Evolutionary conservation across 2,888 invertebrate genomes (phyloP).

Genomic region (Lysandra coridon): DNA sequence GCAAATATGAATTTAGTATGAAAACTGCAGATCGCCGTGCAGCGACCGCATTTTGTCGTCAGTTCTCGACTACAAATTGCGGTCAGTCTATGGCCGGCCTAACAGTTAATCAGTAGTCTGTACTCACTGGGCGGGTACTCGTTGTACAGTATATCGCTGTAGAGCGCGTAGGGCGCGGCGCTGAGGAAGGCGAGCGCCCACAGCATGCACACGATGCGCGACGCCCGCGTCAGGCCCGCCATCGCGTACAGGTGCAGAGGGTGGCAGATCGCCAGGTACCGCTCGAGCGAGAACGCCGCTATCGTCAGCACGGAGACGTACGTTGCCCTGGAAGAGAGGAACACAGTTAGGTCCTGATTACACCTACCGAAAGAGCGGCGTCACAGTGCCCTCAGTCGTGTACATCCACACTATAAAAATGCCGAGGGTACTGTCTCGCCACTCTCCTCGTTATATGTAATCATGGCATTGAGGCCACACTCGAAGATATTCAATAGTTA

Average conservation of each 20-base stretch:
- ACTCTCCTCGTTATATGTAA: too few species aligned
- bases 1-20: too few species aligned
- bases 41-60: too few species aligned
- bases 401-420: too few species aligned
- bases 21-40: too few species aligned
- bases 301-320: slow-evolving; percentile 95
- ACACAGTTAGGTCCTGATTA: not conserved
- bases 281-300: slow-evolving; percentile 93
- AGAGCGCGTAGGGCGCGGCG: slow-evolving; percentile 88
- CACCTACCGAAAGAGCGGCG: not conserved
- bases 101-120: not conserved
- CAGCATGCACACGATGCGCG: slow-evolving; percentile 87
- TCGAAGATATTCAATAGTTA: too few species aligned
- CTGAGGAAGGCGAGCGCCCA: slow-evolving; percentile 89
- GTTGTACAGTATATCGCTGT: slow-evolving; percentile 86
- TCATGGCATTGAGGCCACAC: too few species aligned
- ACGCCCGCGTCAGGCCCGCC: slow-evolving; percentile 87
- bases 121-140: slow-evolving; percentile 85
- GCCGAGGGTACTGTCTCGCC: too few species aligned
- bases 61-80: too few species aligned
- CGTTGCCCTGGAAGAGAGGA: slow-evolving; percentile 82
- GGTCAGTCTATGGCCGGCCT: too few species aligned
- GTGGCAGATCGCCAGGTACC: slow-evolving; percentile 92
- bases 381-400: too few species aligned
- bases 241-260: slow-evolving; percentile 91